Evolutionary conservation across 2,797 vertebrate species (phyloP), one percentile per base, ranked within the genome.

Genomic region (Gadopsis bispinosus): DNA sequence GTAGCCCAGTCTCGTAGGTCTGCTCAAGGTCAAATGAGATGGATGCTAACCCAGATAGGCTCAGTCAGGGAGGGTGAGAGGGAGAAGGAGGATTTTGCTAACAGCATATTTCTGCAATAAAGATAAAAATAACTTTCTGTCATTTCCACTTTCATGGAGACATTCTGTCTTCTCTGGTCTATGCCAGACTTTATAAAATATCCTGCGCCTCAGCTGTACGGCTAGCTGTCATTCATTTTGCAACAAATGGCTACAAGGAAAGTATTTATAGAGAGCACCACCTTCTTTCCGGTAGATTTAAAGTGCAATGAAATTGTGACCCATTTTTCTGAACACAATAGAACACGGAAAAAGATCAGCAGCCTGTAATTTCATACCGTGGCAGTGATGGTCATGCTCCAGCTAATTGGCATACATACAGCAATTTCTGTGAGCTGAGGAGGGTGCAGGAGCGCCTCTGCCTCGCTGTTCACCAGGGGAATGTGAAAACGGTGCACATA

Each of bases 1-100:
- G 31, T 59, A 48, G 56, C 53, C 37, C 11, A 33, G 48, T 22
- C 43, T 45, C 47, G 75, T 39, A 72, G 78, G 50, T 61, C 77
- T 78, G 78, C 73, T 90, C 88, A 90, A 89, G 88, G 89, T 89
- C 88, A 90, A 62, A 80, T 83, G 73, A 75, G 72, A 87, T 81
- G 65, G 79, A 89, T 83, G 78, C 86, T 85, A 79, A 77, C 83
- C 73, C 53, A 80, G 79, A 84, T 81, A 62, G 63, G 20, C 70
- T 76, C 43, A 66, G 66, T 53, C 68, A 77, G 41, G 45, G 45
- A 53, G 62, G 4, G 7, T 12, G 70, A 76, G 64, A 54, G 48
- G 45, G 59, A 70, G 65, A 62, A 39, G 37, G 37, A 39, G 10
- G 60, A 62, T 66, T 43, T 75, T 59, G 37, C 41, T 9, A 41